Evolutionary conservation across 2,797 vertebrate species (phyloP).

Genomic region (Pangasius mekongensis): DNA sequence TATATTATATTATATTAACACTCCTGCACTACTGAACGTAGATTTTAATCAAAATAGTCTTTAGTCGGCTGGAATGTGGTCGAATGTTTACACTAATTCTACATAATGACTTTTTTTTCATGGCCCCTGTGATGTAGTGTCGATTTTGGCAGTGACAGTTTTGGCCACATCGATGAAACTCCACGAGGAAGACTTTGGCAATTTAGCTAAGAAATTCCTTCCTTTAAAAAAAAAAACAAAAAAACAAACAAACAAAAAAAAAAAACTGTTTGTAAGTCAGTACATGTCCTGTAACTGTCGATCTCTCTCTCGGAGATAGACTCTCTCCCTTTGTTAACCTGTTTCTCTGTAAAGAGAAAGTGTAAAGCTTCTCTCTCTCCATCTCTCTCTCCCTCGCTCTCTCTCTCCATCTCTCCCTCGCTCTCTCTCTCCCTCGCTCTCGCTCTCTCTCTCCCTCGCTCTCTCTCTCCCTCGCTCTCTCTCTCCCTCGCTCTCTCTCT

Average conservation of each 20-base stretch:
- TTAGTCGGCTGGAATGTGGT: background rate
- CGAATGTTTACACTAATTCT: background rate
- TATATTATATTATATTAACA: background rate
- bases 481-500: background rate
- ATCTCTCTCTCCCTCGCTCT: no score
- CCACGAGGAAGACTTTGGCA: slow-evolving; percentile 50
- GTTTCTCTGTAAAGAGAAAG: background rate
- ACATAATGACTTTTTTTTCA: background rate
- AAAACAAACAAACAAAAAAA: background rate
- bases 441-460: background rate
- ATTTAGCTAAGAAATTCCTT: slow-evolving; percentile 36
- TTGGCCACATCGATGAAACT: slow-evolving; percentile 22
- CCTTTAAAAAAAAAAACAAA: background rate
- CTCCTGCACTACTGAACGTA: background rate
- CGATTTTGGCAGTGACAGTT: slow-evolving; percentile 25
- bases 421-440: slow-evolving; percentile 50
- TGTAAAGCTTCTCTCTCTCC: background rate
- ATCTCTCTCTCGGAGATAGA: background rate
- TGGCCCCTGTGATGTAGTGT: background rate
- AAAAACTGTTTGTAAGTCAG: background rate
- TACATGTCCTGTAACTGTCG: background rate
- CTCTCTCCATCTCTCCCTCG: slow-evolving; percentile 53
- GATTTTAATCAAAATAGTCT: background rate
- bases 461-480: slow-evolving; percentile 50
- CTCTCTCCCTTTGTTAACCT: background rate